A percentile compares a stretch with the other conserved stretches of the same genome.
Evolutionary conservation across 2,113 vertebrate species (phyloP).

Genomic region (Puffinus mauretanicus): DNA sequence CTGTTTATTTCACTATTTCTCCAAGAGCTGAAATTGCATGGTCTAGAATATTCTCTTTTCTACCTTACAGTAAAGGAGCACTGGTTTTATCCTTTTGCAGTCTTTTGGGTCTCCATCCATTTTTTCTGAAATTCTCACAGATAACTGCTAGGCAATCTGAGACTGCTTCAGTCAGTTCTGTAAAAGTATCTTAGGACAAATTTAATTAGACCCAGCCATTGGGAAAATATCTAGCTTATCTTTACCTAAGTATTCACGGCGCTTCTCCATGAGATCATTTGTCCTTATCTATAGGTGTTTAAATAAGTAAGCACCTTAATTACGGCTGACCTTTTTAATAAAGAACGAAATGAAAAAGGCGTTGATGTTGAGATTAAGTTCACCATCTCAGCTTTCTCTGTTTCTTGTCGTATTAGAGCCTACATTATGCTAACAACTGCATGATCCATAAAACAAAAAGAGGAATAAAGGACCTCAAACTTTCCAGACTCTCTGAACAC

Average conservation of each 20-base stretch:
- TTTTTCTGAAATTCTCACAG: not conserved
- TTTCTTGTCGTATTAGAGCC: not conserved
- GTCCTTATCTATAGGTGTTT: slow-evolving; percentile 46
- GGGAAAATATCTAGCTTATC: slow-evolving; percentile 28
- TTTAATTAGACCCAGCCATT: not conserved
- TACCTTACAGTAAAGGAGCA: not conserved
- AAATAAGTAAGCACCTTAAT: slow-evolving; percentile 57
- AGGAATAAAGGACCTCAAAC: not conserved
- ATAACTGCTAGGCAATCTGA: not conserved
- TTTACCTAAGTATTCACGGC: not conserved
- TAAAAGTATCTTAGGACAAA: not conserved
- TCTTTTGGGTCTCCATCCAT: not conserved
- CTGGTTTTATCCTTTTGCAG: not conserved
- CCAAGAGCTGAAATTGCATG: not conserved
- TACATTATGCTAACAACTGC: not conserved
- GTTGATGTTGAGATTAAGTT: not conserved
- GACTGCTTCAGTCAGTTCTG: not conserved
- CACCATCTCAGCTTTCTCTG: not conserved
- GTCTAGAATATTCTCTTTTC: not conserved
- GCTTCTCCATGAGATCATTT: not conserved
- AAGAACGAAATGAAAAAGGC: slow-evolving; percentile 41
- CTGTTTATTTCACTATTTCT: not conserved
- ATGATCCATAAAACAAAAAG: not conserved
- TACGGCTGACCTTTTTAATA: slow-evolving; percentile 55
- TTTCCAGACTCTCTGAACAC: not conserved